Conservation (phyloP, 2,797 vertebrate species). For the Onychomys arenicola region DNA sequence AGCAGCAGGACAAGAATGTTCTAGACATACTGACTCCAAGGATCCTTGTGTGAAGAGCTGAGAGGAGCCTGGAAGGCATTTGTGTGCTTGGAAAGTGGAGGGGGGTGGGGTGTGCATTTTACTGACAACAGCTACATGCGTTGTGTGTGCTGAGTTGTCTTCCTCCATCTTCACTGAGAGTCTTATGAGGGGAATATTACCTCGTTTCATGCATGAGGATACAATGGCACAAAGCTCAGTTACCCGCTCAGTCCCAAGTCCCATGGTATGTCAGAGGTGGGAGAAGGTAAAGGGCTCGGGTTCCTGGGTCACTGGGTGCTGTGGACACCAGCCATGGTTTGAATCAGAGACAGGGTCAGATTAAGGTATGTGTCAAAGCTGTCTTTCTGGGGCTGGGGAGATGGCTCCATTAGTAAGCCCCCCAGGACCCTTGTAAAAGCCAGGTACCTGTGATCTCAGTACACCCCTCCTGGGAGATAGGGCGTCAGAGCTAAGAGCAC, state of each 20-base stretch:
- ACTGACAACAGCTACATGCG: rapidly evolving
- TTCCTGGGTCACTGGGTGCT: too few species aligned
- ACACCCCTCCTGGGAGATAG: not conserved
- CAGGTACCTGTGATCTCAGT: not conserved
- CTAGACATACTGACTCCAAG: not conserved
- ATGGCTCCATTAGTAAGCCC: too few species aligned
- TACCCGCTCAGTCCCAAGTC: not conserved
- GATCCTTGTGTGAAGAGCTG: not conserved
- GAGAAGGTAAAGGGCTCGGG: not conserved
- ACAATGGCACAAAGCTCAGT: not conserved
- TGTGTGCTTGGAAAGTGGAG: rapidly evolving
- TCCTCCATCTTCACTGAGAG: rapidly evolving
- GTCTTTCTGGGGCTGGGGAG: not conserved
- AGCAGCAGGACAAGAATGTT: not conserved
- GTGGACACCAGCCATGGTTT: not conserved
- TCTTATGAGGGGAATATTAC: not conserved
- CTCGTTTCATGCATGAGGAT: rapidly evolving
- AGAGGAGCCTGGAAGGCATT: not conserved
- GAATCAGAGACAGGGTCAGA: not conserved
- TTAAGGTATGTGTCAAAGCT: not conserved
- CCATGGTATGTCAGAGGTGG: not conserved
- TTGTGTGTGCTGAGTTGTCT: rapidly evolving
- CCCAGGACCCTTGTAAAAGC: not conserved
- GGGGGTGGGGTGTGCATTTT: not conserved
- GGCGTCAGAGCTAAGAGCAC: not conserved